Conservation (phyloP, 2,797 vertebrate genomes). For the Paratrypauchen microcephalus region DNA sequence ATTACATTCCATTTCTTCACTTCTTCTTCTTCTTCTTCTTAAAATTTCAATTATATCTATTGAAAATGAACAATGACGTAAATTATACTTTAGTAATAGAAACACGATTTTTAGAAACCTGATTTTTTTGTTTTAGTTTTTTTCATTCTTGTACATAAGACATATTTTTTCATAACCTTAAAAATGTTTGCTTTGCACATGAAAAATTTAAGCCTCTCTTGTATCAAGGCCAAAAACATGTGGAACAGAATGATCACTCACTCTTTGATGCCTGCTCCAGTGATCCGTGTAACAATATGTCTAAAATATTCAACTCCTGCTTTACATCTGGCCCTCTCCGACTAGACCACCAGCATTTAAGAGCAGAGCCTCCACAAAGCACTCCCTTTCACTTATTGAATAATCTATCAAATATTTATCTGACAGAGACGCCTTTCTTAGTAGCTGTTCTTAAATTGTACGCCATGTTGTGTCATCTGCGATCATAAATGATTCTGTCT, state of each 20-base stretch:
- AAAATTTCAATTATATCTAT: too few relatives aligned
- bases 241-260: background rate
- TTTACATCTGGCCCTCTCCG: constrained; percentile 3
- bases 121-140: too few relatives aligned
- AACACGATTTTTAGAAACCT: too few relatives aligned
- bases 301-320: constrained; percentile 30
- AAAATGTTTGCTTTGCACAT: background rate
- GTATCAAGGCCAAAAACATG: constrained; percentile 12
- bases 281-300: constrained; percentile 8
- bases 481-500: constrained; percentile 50
- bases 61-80: too few relatives aligned
- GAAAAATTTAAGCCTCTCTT: constrained; percentile 25
- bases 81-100: too few relatives aligned
- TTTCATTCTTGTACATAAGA: background rate
- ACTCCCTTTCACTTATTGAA: constrained; percentile 60
- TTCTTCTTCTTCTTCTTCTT: too few relatives aligned
- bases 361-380: constrained; percentile 33
- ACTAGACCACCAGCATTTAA: constrained; percentile 30
- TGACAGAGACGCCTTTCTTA: constrained; percentile 31
- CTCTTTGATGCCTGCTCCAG: background rate
- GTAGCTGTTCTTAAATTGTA: constrained; percentile 36
- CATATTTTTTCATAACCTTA: background rate
- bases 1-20: too few relatives aligned
- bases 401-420: constrained; percentile 65
- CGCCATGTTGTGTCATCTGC: constrained; percentile 24